Conservation (phyloP, 2,113 vertebrate genomes). For the Apodemus sylvaticus region DNA sequence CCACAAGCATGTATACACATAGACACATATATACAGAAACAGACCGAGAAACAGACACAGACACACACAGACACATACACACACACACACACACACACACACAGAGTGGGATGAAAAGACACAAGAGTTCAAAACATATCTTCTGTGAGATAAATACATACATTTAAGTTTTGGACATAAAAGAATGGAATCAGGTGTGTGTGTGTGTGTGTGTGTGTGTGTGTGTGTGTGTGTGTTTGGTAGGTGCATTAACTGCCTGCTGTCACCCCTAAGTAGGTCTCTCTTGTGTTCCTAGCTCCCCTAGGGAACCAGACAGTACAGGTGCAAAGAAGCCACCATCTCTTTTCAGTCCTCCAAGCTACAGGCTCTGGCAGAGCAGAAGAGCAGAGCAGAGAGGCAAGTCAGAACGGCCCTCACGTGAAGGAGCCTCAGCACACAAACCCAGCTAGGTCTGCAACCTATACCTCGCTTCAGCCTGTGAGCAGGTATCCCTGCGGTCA, state of each 20-base stretch:
- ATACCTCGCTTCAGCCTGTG: background rate
- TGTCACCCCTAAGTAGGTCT: background rate
- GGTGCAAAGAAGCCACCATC: background rate
- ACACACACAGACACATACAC: background rate
- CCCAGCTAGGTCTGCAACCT: background rate
- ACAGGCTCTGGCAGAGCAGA: background rate
- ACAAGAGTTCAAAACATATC: background rate
- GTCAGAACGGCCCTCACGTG: accelerated
- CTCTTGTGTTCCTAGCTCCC: background rate
- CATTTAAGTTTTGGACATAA: background rate
- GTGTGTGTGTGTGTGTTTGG: too few species aligned
- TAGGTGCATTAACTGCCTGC: background rate
- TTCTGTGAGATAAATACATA: background rate
- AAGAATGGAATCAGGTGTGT: background rate
- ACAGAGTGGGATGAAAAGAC: background rate
- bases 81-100: background rate
- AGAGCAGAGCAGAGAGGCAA: background rate
- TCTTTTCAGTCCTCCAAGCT: background rate
- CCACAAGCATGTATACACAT: background rate
- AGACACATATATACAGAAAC: background rate
- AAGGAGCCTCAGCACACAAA: background rate
- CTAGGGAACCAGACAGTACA: too few species aligned
- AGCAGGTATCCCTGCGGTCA: background rate
- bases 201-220: too few species aligned
- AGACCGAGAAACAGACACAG: background rate